Evolutionary conservation across 2,113 vertebrate species (phyloP).

Genomic region (Phoxinus phoxinus): DNA sequence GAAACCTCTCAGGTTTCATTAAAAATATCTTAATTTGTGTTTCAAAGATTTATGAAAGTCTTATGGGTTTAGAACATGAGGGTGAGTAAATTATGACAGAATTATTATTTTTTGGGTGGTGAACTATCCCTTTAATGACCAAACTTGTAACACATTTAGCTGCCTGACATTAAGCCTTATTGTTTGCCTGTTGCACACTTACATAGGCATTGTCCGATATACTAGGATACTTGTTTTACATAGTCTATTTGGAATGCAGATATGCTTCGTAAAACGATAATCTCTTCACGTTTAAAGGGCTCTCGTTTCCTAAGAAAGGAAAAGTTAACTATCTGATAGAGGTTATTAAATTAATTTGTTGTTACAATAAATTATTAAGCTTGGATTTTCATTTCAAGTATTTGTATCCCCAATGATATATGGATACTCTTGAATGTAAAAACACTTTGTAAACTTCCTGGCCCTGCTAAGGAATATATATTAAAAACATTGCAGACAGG

Average conservation of each 20-base stretch:
- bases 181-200: not conserved
- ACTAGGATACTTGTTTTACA: not conserved
- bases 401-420: not conserved
- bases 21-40: not conserved
- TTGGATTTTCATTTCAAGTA: not conserved
- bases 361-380: not conserved
- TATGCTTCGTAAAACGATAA: not conserved
- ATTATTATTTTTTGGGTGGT: no score
- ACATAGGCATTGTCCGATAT: not conserved
- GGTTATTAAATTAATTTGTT: not conserved
- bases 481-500: no score
- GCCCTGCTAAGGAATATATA: no score
- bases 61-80: no score
- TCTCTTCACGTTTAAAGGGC: not conserved
- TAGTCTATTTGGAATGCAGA: not conserved
- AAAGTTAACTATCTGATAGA: not conserved
- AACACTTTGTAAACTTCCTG: not conserved
- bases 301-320: not conserved
- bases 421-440: not conserved
- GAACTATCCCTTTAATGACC: not conserved
- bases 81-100: no score
- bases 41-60: not conserved
- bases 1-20: no score
- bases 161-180: not conserved
- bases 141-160: constrained; percentile 1